Evolutionary conservation across 2,113 vertebrate genomes (phyloP).

Genomic region (Trinectes maculatus): DNA sequence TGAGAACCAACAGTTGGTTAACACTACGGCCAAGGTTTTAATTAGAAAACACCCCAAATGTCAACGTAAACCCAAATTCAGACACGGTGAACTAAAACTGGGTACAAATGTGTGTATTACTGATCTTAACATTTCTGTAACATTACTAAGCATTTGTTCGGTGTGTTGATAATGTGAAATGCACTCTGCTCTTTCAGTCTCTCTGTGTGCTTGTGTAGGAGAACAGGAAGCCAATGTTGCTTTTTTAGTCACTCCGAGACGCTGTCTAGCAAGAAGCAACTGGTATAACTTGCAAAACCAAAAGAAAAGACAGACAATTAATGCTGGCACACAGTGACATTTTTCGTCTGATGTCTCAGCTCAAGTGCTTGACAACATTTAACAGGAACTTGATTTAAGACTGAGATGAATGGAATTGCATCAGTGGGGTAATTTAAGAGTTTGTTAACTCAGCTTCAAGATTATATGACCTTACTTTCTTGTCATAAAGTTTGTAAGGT

Average conservation of each 20-base stretch:
- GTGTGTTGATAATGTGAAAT: too few species aligned
- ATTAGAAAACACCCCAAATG: not conserved
- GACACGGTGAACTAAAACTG: too few species aligned
- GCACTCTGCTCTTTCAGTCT: too few species aligned
- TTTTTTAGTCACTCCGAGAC: constrained; percentile 21
- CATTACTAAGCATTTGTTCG: too few species aligned
- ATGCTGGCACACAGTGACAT: not conserved
- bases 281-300: not conserved
- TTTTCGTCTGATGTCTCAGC: not conserved
- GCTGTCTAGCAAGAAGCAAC: not conserved
- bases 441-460: too few species aligned
- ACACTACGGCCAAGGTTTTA: not conserved
- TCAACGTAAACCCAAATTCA: not conserved
- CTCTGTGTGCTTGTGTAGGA: not conserved
- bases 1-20: constrained; percentile 4
- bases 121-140: too few species aligned
- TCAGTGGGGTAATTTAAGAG: too few species aligned
- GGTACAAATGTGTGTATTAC: too few species aligned
- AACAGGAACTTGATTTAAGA: not conserved
- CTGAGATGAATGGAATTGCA: not conserved
- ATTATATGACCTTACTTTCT: too few species aligned
- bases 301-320: not conserved
- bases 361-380: too few species aligned
- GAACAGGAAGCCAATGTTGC: constrained; percentile 34
- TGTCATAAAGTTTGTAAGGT: not conserved